phyloP scores from a whole-genome alignment of 2,888 invertebrate species.

The Dasysyrphus tricinctus region DNA sequence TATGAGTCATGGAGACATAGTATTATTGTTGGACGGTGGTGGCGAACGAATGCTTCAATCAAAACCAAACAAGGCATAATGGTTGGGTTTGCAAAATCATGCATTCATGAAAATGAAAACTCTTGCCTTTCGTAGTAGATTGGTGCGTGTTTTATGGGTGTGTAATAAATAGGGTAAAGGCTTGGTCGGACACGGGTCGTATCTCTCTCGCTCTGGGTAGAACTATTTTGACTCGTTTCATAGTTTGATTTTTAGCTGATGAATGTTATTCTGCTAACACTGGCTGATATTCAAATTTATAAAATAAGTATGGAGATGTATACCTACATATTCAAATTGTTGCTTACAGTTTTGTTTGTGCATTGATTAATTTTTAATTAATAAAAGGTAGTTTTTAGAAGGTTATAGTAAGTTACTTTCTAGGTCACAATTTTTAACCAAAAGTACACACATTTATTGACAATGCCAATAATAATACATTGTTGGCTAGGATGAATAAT shows the following conservation, averaged over 20 bases:
- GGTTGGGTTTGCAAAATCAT: neutral
- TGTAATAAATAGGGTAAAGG: neutral
- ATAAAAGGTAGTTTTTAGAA: no score
- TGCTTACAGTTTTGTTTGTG: no score
- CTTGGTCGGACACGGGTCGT: neutral
- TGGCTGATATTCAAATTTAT: no score
- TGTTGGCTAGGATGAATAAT: no score
- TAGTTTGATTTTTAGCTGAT: neutral
- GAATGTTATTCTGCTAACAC: neutral
- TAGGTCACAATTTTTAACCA: no score
- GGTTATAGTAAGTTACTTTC: no score
- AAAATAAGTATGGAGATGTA: no score
- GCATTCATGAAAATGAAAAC: conserved; percentile 26
- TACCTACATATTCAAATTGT: no score
- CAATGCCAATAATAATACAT: no score
- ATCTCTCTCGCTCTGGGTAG: neutral
- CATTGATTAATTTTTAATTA: no score
- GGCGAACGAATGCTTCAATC: neutral
- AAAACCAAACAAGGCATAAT: neutral
- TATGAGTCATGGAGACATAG: conserved; percentile 5
- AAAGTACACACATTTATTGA: no score
- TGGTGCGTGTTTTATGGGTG: neutral
- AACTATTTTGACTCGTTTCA: neutral
- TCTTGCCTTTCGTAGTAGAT: neutral
- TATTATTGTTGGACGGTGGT: neutral